Base-by-base conservation (phyloP, 2,888 invertebrate species). In the Eretmocerus hayati region DNA sequence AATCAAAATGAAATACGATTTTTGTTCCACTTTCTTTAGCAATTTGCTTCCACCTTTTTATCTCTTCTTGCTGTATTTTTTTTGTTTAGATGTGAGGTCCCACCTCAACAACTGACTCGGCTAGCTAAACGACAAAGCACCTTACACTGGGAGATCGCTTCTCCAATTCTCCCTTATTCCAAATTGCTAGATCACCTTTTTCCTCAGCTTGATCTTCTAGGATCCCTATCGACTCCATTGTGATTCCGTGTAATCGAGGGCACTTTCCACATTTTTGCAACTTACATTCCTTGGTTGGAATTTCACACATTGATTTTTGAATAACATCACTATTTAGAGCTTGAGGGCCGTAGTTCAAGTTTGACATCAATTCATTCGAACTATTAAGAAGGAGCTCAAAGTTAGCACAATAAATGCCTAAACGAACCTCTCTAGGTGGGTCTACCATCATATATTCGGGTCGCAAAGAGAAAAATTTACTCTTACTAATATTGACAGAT, bases 41-140 rank as follows among this genome's bases (percentile, higher is more conserved):
- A 2, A 2, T n/a, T 36, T 20, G 9, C 42, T 37, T 48, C 37
- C 31, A 37, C 5, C 18, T 19, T 30, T n/a, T 48, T 16, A 48
- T 42, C 4, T n/a, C 37, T 42, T 20, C 5, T 42, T 22, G 37
- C 13, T 48, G 42, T 23, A 36, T 4, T 23, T 42, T 40, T 36
- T 41, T 48, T 2, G 26, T 15, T 2, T 20, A 36, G 3, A 36
- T 4, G 26, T 42, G 48, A 11, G 11, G 13, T 4, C 15, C 31
- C 6, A 30, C 20, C 37, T 35, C 36, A 2, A 48, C 9, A 11
- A 30, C 37, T n/a, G 3, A 39, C 5, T 30, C 30, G 8, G 8
- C 13, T 30, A 30, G 13, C 8, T 9, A 8, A 30, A 8, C 13
- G 8, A 30, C 8, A 13, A 9, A 30, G 13, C 30, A 8, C 8